Base-by-base conservation (phyloP, 2,797 vertebrate species). In the Apogon hyalosoma region DNA sequence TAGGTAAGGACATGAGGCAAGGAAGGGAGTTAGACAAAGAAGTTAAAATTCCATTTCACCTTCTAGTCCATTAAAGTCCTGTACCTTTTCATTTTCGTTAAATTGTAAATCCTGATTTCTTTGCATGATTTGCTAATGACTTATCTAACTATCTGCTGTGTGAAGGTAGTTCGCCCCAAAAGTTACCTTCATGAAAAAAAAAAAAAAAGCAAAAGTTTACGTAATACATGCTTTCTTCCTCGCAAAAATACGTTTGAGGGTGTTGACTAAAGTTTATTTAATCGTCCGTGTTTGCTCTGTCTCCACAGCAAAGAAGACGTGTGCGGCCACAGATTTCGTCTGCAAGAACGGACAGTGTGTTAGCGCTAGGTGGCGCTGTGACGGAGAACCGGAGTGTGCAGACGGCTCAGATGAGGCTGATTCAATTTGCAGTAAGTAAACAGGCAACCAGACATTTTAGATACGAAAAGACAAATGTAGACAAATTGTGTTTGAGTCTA, bases 291-390 rank as follows among this genome's bases (percentile, higher is more conserved):
- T 70, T 75, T 73, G 45, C 45, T 80, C 63, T 92, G 58, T 86
- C 62, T 84, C 59, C 70, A 60, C 93, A 98, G 98, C 96, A 63
- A 99, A 96, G 94, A 97, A 94, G 87, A 98, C 97, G 0, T 99
- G 98, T 65, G 93, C 96, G 0, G 94, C 96, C 63, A 95, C 93
- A 0, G 97, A 99, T 87, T 99, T 99, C 59, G 94, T 95, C 80
- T 99, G 98, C 75, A 94, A 95, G 82, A 96, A 96, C 0, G 98
- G 97, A 63, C 97, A 99, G 87, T 99, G 98, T 77, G 95, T 99
- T 73, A 95, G 94, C 0, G 94, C 94, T 33, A 93, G 94, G 61
- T 99, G 98, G 98, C 97, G 95, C 77, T 99, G 98, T 48, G 98
- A 99, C 0, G 98, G 97, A 0, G 97, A 99, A 59, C 92, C 96